Conservation (phyloP, 2,113 vertebrate genomes). For the Acrocephalus kingi region DNA sequence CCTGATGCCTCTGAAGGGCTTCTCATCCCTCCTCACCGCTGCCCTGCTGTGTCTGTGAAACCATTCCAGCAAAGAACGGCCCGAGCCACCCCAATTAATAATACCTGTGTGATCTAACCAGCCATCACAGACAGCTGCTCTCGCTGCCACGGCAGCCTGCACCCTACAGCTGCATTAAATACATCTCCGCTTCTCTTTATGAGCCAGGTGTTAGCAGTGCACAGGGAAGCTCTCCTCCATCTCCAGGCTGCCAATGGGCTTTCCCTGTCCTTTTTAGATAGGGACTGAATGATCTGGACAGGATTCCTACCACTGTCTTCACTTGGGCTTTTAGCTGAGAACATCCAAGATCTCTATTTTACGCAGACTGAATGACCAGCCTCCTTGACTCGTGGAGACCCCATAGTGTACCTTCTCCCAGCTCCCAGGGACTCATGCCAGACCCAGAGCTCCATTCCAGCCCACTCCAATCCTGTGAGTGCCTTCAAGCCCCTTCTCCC, state of each 20-base stretch:
- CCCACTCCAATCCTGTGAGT: not conserved
- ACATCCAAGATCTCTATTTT: not conserved
- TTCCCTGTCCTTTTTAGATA: not conserved
- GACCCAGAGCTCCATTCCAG: not conserved
- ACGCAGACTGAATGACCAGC: not conserved
- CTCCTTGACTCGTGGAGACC: not conserved
- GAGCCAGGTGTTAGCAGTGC: not conserved
- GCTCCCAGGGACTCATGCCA: not conserved
- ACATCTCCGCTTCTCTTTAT: not conserved
- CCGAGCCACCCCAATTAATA: not conserved
- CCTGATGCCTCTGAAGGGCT: not conserved
- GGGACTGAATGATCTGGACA: not conserved
- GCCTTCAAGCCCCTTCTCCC: not conserved
- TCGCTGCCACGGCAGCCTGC: not conserved
- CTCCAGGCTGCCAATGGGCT: not conserved
- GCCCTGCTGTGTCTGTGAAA: not conserved
- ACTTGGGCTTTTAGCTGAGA: not conserved
- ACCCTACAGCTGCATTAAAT: not conserved
- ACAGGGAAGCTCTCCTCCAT: not conserved
- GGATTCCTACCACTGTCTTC: not conserved
- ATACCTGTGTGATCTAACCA: not conserved
- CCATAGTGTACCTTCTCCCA: accelerated
- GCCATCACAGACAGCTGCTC: slow-evolving; percentile 30
- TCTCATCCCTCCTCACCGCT: not conserved
- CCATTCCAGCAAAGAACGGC: not conserved